Evolutionary conservation across 2,113 vertebrate genomes (phyloP).

Genomic region (Entosphenus tridentatus): DNA sequence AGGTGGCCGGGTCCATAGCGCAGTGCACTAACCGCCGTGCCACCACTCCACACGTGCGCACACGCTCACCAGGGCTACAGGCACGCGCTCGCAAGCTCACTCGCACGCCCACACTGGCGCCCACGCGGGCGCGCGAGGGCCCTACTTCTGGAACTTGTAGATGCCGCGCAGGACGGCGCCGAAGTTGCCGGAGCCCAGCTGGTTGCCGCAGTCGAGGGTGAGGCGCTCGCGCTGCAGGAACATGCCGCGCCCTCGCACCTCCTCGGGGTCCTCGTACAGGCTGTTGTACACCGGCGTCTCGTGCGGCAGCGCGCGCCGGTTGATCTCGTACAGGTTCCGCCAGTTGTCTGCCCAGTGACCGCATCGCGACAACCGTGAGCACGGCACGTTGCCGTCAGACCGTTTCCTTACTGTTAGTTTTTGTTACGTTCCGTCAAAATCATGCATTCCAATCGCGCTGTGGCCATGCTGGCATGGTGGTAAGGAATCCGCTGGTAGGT

Average conservation of each 20-base stretch:
- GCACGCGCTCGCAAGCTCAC: not conserved
- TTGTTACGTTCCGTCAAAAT: no score
- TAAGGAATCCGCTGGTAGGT: no score
- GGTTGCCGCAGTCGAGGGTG: constrained; percentile 41
- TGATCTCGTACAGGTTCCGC: constrained; percentile 3
- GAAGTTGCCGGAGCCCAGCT: constrained; percentile 88
- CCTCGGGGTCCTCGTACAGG: constrained; percentile 83
- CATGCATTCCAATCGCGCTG: no score
- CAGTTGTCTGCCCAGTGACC: not conserved
- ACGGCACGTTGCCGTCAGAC: no score
- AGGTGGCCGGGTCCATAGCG: not conserved
- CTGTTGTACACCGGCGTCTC: constrained; percentile 76
- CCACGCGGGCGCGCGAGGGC: not conserved
- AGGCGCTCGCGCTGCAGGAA: constrained; percentile 40
- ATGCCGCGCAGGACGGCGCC: constrained; percentile 68
- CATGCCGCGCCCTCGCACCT: constrained; percentile 54
- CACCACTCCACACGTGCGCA: not conserved
- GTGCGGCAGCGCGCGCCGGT: constrained; percentile 54
- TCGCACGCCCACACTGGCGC: no score
- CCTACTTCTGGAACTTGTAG: constrained; percentile 78
- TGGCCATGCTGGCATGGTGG: no score
- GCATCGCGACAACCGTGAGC: no score
- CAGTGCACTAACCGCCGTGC: not conserved
- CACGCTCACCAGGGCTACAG: not conserved
- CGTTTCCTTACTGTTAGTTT: no score